Conservation (phyloP, 2,113 vertebrate species). For the Alligator mississippiensis region DNA sequence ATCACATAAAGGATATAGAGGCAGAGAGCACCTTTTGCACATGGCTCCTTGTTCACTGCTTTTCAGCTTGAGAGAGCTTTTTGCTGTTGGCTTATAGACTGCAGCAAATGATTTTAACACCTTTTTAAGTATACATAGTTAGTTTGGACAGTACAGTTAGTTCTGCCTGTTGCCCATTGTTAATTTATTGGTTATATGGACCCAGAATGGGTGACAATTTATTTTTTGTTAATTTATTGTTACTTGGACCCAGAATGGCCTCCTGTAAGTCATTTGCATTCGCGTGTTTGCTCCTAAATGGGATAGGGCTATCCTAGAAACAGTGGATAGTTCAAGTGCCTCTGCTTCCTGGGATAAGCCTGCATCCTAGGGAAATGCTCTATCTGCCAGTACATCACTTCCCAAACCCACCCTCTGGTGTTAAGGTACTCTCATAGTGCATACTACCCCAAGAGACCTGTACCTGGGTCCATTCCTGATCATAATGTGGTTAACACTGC, state of each 20-base stretch:
- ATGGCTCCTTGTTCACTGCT: background rate
- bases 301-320: background rate
- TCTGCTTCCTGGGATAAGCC: background rate
- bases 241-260: fast-evolving
- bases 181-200: background rate
- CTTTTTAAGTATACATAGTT: background rate
- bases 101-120: background rate
- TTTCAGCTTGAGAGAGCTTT: background rate
- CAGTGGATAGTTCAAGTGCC: background rate
- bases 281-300: fast-evolving
- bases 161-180: background rate
- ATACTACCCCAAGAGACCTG: too few species aligned
- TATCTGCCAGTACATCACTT: background rate
- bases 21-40: background rate
- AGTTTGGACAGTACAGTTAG: background rate
- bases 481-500: too few species aligned
- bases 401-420: background rate
- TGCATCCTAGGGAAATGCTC: background rate
- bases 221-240: too few species aligned
- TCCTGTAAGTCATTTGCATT: background rate
- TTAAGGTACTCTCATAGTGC: too few species aligned
- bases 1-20: background rate
- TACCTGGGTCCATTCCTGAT: too few species aligned
- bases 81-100: background rate
- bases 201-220: background rate